Base-by-base conservation (phyloP, 2,113 vertebrate species). In the Oreocharis arfaki region DNA sequence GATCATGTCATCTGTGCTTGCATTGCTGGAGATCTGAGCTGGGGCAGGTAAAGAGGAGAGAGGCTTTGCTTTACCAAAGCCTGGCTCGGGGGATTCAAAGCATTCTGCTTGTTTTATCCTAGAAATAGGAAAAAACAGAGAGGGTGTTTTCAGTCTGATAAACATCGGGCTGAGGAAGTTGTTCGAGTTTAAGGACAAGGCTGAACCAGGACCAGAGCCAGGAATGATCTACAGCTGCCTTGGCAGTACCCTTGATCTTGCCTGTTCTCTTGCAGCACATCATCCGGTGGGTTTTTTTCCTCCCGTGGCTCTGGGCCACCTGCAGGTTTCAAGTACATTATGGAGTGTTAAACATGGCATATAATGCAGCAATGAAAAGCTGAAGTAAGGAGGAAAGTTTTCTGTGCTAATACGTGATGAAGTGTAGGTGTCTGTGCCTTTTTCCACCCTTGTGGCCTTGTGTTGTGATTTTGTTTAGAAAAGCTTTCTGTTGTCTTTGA, bases 241-340 rank as follows among this genome's bases (percentile, higher is more conserved):
- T 93, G 95, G 88, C 92, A 84, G 35, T 74, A 55, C 37, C 94
- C 92, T 95, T 97, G 80, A 95, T 92, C 91, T 89, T 84, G 71
- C 22, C 42, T 63, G 27, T 80, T 87, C 39, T 75, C 69, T 78
- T 87, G 42, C 44, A 92, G 80, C 52, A 71, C 52, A 68, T 68
- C 1, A 2, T 12, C 16, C 3, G 8, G 13, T 60, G 57, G 26
- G 7, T 19, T 47, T 61, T 78, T 56, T 42, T 12, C 3, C 14
- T 90, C 24, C 41, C 20, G 8, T 81, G 89, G 83, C 94, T 78
- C 52, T 52, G 56, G 73, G 73, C 94, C 95, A 95, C 65, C 47
- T 75, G 80, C 76, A 89, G 65, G 69, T 92, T 95, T 95, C 80
- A 37, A 64, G 76, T 70, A 68, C 56, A 52, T 56, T 46, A 47